A percentile compares a stretch with the other conserved stretches of the same genome.
These are phyloP conservation scores for Lycodopsis pacificus DNA, from an alignment of 2,797 vertebrate genomes.

Conservation along the genomic window DNA sequence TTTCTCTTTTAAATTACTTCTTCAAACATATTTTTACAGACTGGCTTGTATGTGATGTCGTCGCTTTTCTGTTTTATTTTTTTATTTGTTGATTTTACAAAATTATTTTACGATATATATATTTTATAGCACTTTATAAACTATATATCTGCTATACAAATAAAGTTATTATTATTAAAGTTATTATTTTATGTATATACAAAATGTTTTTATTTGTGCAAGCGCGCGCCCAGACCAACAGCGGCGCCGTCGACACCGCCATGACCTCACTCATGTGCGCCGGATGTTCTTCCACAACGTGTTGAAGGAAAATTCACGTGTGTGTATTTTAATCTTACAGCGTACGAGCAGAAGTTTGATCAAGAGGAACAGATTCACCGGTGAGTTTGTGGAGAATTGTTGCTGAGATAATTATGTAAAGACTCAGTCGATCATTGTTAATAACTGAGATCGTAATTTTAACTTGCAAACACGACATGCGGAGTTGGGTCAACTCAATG, in stretches of 20 bases:
- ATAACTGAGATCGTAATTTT: background rate
- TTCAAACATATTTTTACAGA: too few species aligned
- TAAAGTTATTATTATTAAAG: too few species aligned
- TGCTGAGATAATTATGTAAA: background rate
- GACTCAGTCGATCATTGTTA: fast-evolving
- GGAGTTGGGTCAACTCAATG: background rate
- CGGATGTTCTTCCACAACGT: constrained; percentile 77
- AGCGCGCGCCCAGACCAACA: background rate
- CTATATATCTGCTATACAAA: too few species aligned
- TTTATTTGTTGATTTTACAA: too few species aligned
- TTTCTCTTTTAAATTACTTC: too few species aligned
- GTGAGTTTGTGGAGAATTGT: constrained; percentile 53
- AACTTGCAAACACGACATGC: background rate
- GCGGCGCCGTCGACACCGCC: background rate
- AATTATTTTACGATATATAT: too few species aligned
- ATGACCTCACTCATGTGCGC: constrained; percentile 45
- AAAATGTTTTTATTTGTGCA: background rate
- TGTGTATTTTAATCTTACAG: constrained; percentile 22
- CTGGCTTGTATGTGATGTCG: too few species aligned
- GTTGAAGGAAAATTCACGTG: constrained; percentile 73
- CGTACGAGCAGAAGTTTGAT: background rate
- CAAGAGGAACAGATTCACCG: background rate
- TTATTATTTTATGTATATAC: background rate
- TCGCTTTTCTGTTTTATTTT: too few species aligned
- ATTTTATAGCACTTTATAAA: too few species aligned